phyloP scores from a whole-genome alignment of 37 sponge, comb jelly and placozoan species.

The Cliona cf. orientalis region DNA sequence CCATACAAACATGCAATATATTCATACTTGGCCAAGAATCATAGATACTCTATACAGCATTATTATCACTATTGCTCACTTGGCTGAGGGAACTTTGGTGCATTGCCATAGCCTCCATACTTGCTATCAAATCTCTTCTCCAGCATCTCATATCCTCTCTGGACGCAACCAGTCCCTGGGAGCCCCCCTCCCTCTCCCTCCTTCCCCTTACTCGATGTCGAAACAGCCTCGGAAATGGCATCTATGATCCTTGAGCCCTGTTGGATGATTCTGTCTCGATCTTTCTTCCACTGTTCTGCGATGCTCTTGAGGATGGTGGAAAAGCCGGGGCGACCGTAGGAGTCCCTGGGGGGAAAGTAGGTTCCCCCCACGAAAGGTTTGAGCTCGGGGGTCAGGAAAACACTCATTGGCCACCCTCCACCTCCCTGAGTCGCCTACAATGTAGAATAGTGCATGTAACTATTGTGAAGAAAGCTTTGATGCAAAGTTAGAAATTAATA shows the following conservation, averaged over 20 bases:
- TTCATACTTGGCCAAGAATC: no score
- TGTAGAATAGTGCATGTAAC: no score
- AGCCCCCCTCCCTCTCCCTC: background rate
- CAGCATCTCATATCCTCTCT: conserved; percentile 44
- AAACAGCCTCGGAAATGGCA: conserved; percentile 26
- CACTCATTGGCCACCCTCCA: conserved; percentile 90
- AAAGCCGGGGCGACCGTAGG: conserved; percentile 64
- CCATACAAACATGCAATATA: no score
- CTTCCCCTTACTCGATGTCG: no score
- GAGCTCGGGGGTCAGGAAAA: conserved; percentile 78
- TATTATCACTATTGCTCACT: no score
- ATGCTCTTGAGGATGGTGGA: conserved; percentile 59
- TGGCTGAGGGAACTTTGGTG: conserved; percentile 87
- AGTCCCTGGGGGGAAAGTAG: conserved; percentile 78
- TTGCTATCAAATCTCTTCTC: conserved; percentile 45
- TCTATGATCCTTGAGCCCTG: conserved; percentile 52
- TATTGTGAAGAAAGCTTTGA: no score
- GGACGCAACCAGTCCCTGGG: conserved; percentile 65
- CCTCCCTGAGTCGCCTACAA: conserved; percentile 70
- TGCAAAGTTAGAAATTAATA: no score
- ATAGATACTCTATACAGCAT: no score
- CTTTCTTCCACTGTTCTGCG: conserved; percentile 58
- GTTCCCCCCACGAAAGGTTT: conserved; percentile 78
- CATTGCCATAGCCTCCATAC: conserved; percentile 73
- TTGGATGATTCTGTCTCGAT: conserved; percentile 6